Percentiles rank a stretch among this genome's conserved stretches.
Conservation (phyloP, 2,113 vertebrate species). For the Sula dactylatra region DNA sequence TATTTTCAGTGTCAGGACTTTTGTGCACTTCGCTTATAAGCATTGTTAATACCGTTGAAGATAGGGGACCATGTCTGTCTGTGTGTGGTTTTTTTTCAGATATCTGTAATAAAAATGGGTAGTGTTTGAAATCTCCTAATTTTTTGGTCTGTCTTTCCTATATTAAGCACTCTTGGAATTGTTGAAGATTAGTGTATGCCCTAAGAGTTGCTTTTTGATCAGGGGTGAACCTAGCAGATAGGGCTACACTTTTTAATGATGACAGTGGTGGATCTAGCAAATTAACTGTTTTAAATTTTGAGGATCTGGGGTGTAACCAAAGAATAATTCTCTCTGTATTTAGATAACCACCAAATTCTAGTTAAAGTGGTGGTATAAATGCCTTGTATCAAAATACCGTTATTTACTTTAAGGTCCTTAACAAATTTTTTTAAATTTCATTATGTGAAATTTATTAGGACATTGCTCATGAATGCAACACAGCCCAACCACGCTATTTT, state of each 20-base stretch:
- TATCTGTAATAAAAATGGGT: neutral
- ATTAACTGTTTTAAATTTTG: neutral
- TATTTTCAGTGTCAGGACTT: neutral
- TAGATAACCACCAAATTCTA: neutral
- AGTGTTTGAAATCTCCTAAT: neutral
- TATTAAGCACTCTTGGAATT: neutral
- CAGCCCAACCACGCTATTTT: neutral
- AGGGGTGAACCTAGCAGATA: neutral
- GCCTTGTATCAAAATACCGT: neutral
- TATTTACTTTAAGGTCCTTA: neutral
- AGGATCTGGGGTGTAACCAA: neutral
- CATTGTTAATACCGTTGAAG: neutral
- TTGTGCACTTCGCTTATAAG: neutral
- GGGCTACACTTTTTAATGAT: neutral
- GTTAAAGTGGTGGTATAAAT: neutral
- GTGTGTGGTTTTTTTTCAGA: neutral
- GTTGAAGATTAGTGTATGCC: neutral
- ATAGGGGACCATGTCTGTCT: neutral
- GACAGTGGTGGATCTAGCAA: neutral
- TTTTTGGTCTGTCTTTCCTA: neutral
- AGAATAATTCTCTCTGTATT: neutral
- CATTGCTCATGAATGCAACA: neutral
- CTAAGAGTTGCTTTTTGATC: neutral
- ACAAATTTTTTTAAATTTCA: neutral
- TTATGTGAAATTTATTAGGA: neutral